Evolutionary conservation across 1,140 invertebrate genomes (phyloP).

Genomic region (Ostrea denselamellosa): DNA sequence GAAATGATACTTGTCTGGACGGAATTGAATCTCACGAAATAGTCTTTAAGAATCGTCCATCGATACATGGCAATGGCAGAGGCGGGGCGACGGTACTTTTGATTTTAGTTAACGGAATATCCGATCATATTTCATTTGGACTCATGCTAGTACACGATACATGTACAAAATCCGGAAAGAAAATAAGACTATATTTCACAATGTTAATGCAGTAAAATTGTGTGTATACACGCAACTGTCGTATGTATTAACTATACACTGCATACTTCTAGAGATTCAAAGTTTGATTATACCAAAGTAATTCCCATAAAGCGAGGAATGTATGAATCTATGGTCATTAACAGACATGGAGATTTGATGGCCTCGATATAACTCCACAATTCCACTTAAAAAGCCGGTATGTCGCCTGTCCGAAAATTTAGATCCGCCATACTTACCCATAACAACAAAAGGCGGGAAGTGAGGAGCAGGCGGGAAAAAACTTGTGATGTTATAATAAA

Average conservation of each 20-base stretch:
- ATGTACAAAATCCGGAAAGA: no score
- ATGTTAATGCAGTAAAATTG: no score
- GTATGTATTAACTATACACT: neutral
- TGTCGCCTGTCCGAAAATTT: neutral
- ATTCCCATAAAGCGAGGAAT: neutral
- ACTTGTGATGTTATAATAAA: constrained; percentile 10
- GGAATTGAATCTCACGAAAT: no score
- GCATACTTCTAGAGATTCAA: neutral
- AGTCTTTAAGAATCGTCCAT: no score
- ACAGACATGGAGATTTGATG: neutral
- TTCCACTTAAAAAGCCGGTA: neutral
- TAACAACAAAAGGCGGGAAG: neutral
- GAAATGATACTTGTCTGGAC: no score
- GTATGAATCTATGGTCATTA: constrained; percentile 2
- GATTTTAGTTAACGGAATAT: no score
- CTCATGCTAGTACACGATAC: no score
- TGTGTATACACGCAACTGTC: neutral
- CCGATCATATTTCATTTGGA: no score
- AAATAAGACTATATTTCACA: no score
- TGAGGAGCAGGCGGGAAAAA: neutral
- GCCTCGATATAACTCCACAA: neutral
- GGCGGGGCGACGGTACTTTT: no score
- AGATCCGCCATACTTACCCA: constrained; percentile 31
- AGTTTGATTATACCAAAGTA: neutral
- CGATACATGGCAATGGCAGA: no score